phyloP scores from a whole-genome alignment of 2,888 invertebrate species.

The Synergus laeviventris region DNA sequence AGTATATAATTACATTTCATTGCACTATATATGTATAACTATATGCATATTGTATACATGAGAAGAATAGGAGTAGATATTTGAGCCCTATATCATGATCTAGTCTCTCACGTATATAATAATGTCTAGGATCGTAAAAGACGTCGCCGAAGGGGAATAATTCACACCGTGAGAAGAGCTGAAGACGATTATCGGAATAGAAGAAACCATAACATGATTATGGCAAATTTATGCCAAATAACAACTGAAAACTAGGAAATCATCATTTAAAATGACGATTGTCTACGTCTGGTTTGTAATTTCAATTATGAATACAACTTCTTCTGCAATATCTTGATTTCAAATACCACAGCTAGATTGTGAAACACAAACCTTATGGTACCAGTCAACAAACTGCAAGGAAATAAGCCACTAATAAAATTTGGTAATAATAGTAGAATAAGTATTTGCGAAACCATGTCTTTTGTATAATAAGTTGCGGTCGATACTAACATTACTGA shows the following conservation, averaged over 20 bases:
- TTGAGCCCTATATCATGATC: not conserved
- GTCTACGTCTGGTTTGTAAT: not conserved
- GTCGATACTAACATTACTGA: no score
- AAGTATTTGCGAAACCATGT: not conserved
- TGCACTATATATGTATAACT: not conserved
- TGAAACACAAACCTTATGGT: not conserved
- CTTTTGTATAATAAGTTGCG: no score
- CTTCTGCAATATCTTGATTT: slow-evolving; percentile 1
- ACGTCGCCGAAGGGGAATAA: not conserved
- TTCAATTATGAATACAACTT: not conserved
- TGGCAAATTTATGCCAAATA: not conserved
- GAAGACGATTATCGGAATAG: not conserved
- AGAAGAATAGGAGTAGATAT: not conserved
- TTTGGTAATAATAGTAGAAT: not conserved
- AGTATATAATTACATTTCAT: not conserved
- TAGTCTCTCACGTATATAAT: not conserved
- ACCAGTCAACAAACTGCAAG: not conserved
- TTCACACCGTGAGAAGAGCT: not conserved
- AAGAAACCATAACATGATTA: not conserved
- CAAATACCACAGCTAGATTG: not conserved
- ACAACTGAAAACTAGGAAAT: not conserved
- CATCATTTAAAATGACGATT: not conserved
- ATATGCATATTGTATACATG: not conserved
- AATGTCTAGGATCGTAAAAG: not conserved
- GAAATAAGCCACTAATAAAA: not conserved